Evolutionary conservation across 1,140 invertebrate genomes (phyloP), one percentile per base, ranked within the genome.

Genomic region (Drosophila arizonae): DNA sequence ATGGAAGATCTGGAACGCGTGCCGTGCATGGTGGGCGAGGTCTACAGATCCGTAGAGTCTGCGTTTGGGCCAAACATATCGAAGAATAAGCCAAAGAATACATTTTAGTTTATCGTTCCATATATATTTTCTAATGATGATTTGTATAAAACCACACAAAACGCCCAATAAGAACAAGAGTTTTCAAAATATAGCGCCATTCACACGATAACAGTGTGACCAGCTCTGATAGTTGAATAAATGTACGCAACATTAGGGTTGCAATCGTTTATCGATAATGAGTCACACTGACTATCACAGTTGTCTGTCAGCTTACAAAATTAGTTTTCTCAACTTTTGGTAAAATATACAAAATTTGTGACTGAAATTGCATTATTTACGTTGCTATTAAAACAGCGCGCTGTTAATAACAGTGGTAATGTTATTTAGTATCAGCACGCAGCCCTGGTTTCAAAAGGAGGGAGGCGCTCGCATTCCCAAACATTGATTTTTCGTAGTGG

Each of bases 1-100:
- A 61, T 84, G 28, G 72, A 81, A 9, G 81, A 84, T 21, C 50
- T 84, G 24, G 76, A 84, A 43, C 57, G 66, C 4, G 24, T 80
- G 55, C 77, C 81, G 11, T 45, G 60, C 6, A 50, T 67, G 21
- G 64, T 76, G 2, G 71, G 63, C 30, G 52, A 80, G 4, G 46
- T 80, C 0, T 80, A 68, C 36, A 57, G 67, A 33, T 17, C 41
- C 2, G 36, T 11, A 1, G 56, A 67, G 3, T 30, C 28, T 21
- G 2, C 11, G 13, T 8, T 13, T 13, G 36, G 45, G 13, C n/a
- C 9, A 9, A 33, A 13, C 15, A 13, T 28, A 50, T 9, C 11
- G 2, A 21, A 17, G 15, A 5, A 11, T 15, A 11, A 2, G 2
- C 6, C 21, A 36, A 5, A 11, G 48, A 30, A 13, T 8, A 30